Evolutionary conservation across 2,113 vertebrate species (phyloP), one percentile per base, ranked within the genome.

Genomic region (Nicator chloris): DNA sequence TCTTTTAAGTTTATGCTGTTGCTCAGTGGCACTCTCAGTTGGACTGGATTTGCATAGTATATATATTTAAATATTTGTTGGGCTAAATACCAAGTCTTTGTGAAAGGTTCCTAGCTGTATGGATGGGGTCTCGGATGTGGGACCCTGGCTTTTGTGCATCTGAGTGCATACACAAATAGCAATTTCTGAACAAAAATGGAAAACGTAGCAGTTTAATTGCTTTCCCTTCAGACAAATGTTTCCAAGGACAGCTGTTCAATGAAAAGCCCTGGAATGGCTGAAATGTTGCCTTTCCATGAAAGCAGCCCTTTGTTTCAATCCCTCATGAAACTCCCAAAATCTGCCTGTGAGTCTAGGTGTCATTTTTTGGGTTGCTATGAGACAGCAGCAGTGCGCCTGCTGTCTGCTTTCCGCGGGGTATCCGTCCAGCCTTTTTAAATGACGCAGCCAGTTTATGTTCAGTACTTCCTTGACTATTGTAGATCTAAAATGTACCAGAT

Each of bases 371-470:
- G 7, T 80, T 81, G 31, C 31, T 57, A 0, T 13, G 33, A 40
- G n/a, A 15, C 24, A 50, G 49, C 64, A 92, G 10, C 26, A 15
- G 28, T 21, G 71, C 9, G 4, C 49, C 28, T 71, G 6, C 69
- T 57, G 30, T 65, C 45, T 88, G 47, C 59, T 81, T 54, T 10
- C 1, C n/a, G 59, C 0, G 0, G 50, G 64, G 4, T 86, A 31
- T 82, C n/a, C 0, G 0, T 73, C 47, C 19, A 76, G 22, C 19
- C 51, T 10, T 39, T 10, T 22, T 17, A 45, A 61, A 66, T 56
- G 18, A 72, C 17, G 30, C 72, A 39, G 15, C 39, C 9, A 19
- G 31, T 50, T 82, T 73, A n/a, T 45, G 23, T 66, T 54, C 1
- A 1, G 11, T 42, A 24, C 60, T 87, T 91, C 31, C 50, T 63